Percentiles rank a stretch among this genome's conserved stretches.
Evolutionary conservation across 2,113 vertebrate species (phyloP).

Genomic region (Dascyllus trimaculatus): DNA sequence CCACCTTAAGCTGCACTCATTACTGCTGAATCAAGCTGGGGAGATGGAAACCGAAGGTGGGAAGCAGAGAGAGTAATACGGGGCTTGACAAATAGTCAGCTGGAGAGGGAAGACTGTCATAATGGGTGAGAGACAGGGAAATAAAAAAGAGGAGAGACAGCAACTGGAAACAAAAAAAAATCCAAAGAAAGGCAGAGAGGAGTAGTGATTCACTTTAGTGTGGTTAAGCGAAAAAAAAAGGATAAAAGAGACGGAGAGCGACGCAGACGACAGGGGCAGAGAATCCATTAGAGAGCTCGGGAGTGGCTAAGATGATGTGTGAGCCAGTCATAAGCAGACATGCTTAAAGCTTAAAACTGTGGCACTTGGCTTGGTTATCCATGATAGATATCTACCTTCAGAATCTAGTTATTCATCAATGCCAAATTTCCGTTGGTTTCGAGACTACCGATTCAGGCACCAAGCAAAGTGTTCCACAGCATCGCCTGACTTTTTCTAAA

Average conservation of each 20-base stretch:
- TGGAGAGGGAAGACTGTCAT: slow-evolving; percentile 36
- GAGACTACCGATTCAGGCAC: slow-evolving; percentile 34
- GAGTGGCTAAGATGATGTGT: slow-evolving; percentile 68
- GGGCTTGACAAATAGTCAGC: slow-evolving; percentile 27
- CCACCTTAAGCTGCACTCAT: slow-evolving; percentile 76
- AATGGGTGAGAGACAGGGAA: slow-evolving; percentile 41
- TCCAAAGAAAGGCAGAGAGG: slow-evolving; percentile 21
- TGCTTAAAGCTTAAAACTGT: slow-evolving; percentile 59
- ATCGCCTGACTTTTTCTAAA: slow-evolving; percentile 16
- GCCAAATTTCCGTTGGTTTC: slow-evolving; percentile 57
- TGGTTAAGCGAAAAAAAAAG: slow-evolving; percentile 43
- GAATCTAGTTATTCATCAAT: slow-evolving; percentile 71
- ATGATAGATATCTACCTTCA: slow-evolving; percentile 71
- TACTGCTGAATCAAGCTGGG: slow-evolving; percentile 68
- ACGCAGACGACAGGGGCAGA: slow-evolving; percentile 47
- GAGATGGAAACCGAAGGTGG: slow-evolving; percentile 43
- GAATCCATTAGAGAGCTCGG: slow-evolving; percentile 66
- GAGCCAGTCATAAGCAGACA: slow-evolving; percentile 65
- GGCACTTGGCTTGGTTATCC: slow-evolving; percentile 65
- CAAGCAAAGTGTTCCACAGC: slow-evolving; percentile 11
- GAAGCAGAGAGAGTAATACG: slow-evolving; percentile 32
- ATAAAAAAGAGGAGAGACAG: slow-evolving; percentile 39
- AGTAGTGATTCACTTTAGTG: slow-evolving; percentile 42
- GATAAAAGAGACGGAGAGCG: slow-evolving; percentile 38
- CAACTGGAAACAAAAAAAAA: slow-evolving; percentile 24